Evolutionary conservation across 2,888 invertebrate species (phyloP).

Genomic region (Vannuccia rotundouncinata): DNA sequence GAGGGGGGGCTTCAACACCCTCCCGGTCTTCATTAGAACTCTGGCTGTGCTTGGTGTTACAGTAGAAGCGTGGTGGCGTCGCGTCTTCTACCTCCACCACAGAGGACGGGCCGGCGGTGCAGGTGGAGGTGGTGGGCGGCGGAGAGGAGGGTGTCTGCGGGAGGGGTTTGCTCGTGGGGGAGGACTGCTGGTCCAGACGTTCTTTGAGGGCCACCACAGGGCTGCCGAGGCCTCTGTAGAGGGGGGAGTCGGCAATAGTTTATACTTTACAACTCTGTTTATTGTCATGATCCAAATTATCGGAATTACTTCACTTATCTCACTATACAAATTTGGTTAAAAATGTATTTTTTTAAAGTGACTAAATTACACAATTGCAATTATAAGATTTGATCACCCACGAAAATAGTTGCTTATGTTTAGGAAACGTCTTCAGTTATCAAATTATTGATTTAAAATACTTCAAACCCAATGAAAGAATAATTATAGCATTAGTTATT

Average conservation of each 20-base stretch:
- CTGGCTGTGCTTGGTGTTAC: neutral
- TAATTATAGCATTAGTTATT: no score
- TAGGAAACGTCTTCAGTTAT: no score
- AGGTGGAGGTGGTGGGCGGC: neutral
- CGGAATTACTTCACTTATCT: no score
- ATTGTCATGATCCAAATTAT: no score
- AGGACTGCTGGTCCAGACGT: neutral
- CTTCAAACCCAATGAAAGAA: no score
- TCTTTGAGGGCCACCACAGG: neutral
- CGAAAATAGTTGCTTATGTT: no score
- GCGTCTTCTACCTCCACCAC: neutral
- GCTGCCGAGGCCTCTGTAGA: neutral
- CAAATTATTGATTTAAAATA: no score
- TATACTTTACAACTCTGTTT: no score
- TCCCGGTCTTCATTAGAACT: neutral
- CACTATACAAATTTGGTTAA: no score
- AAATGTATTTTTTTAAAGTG: no score
- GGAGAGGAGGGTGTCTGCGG: neutral
- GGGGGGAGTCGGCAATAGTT: neutral
- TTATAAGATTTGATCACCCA: no score
- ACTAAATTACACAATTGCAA: no score
- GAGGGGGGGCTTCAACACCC: neutral
- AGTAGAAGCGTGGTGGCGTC: slow-evolving; percentile 7
- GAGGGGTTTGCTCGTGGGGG: neutral
- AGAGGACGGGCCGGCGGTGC: neutral